Base-by-base conservation (phyloP, 2,888 invertebrate genomes). In the Agapostemon virescens region DNA sequence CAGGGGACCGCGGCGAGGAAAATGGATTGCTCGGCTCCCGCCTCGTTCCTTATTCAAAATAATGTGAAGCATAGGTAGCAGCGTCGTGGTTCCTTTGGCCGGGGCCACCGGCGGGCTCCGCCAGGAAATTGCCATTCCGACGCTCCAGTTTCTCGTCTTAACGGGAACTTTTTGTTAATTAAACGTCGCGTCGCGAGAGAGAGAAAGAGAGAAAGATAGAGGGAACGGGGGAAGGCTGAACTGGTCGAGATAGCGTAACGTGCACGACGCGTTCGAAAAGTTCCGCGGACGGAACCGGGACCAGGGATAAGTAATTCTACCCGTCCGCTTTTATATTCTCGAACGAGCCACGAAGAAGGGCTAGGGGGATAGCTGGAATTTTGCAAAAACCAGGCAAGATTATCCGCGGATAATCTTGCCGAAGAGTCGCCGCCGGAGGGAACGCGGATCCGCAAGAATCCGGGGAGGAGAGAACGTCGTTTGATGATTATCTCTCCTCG, bases 1-100 rank as follows among this genome's bases (percentile, higher is more conserved):
- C 81, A 2, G 11, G 87, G 71, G 83, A 87, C 69, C 58, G 69
- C 64, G 81, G 78, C 86, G 84, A 82, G 81, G 82, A 86, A 86
- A 86, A 86, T 86, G 85, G 85, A 86, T 86, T 85, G 79, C 81
- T 64, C 66, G 55, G 70, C 74, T 64, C 52, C 69, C 63, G 67
- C 30, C 64, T 30, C 73, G 69, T 74, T 76, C 79, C 73, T 82
- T 83, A 82, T 79, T 83, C 83, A 83, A 83, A 83, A 83, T 83
- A 83, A 83, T 82, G 79, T 61, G 82, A 79, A 68, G 52, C 82
- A 74, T 76, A 79, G 83, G 75, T 70, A 74, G 69, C 58, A 26
- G n/a, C 42, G 63, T 33, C 33, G 63, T n/a, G 73, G 58, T 49
- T 66, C 55, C 66, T 49, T 45, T 40, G 70, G 23, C 30, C 52